phyloP scores from a whole-genome alignment of 2,888 invertebrate genomes.

The Drosophila anomalata region DNA sequence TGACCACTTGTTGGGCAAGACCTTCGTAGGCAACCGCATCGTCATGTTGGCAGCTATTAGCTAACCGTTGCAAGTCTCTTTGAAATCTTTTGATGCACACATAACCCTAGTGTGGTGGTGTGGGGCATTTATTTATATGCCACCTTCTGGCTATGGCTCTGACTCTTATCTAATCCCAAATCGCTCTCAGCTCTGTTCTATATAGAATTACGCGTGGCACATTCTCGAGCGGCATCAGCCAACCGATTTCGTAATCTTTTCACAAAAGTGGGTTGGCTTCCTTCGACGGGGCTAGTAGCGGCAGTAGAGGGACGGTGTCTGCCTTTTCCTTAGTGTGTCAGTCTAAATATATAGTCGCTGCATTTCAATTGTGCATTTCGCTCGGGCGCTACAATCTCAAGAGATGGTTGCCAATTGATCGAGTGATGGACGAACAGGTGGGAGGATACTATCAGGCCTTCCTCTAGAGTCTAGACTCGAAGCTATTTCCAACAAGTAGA shows the following conservation, averaged over 20 bases:
- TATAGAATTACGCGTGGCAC: slow-evolving; percentile 66
- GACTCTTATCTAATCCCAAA: slow-evolving; percentile 31
- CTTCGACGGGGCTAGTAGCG: slow-evolving; percentile 16
- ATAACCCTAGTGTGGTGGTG: slow-evolving; percentile 15
- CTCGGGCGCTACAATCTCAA: slow-evolving; percentile 43
- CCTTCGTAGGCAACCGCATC: slow-evolving; percentile 55
- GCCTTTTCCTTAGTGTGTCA: slow-evolving; percentile 70
- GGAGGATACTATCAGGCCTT: too few species aligned
- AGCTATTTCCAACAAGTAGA: too few species aligned
- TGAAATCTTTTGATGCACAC: slow-evolving; percentile 6
- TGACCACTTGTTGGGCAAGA: slow-evolving; percentile 57
- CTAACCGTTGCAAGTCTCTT: slow-evolving; percentile 54
- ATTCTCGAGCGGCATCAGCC: slow-evolving; percentile 32
- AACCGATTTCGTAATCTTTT: slow-evolving; percentile 64
- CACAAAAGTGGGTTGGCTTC: slow-evolving; percentile 41
- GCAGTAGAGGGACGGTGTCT: slow-evolving; percentile 10
- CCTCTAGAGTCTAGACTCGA: too few species aligned
- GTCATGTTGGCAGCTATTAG: slow-evolving; percentile 67
- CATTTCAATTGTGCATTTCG: slow-evolving; percentile 63
- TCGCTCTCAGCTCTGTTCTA: slow-evolving; percentile 48
- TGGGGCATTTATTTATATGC: slow-evolving; percentile 40
- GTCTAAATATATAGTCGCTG: slow-evolving; percentile 61
- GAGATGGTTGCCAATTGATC: slow-evolving; percentile 44
- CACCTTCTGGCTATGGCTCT: slow-evolving; percentile 14
- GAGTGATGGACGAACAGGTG: slow-evolving; percentile 1